Evolutionary conservation across 2,888 invertebrate species (phyloP).

Genomic region (Eilema caniola): DNA sequence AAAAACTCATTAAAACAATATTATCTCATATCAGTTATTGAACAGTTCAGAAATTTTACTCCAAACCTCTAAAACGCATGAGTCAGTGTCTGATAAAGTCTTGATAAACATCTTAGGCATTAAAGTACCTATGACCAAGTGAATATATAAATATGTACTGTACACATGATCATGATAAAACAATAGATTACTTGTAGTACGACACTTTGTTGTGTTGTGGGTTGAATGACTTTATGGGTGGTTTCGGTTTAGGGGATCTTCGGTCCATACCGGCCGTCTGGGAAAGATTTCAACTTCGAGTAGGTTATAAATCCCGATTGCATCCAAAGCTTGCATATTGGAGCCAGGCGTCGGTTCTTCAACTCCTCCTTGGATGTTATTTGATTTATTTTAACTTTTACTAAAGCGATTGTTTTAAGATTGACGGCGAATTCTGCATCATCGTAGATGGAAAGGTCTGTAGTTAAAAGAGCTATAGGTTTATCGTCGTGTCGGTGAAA

Average conservation of each 20-base stretch:
- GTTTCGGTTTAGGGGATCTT: not conserved
- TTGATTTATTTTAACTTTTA: no score
- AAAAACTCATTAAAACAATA: no score
- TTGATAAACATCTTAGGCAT: constrained; percentile 7
- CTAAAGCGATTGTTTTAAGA: no score
- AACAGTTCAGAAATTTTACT: not conserved
- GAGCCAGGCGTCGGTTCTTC: no score
- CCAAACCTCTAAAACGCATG: not conserved
- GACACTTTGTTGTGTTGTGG: not conserved
- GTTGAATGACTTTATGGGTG: not conserved
- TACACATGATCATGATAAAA: not conserved
- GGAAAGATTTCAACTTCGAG: not conserved
- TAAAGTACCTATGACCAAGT: not conserved
- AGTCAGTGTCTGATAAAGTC: constrained; percentile 11
- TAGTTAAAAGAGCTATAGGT: no score
- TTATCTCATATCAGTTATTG: not conserved
- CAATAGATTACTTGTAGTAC: not conserved
- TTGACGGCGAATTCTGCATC: no score
- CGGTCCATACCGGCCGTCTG: no score
- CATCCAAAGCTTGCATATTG: not conserved
- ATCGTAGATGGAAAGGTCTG: no score
- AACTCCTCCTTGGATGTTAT: no score
- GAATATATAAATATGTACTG: not conserved
- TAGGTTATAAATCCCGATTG: not conserved
- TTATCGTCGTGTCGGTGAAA: no score